These are phyloP conservation scores for Origma solitaria DNA, from an alignment of 2,113 vertebrate genomes.

Conservation along the genomic window DNA sequence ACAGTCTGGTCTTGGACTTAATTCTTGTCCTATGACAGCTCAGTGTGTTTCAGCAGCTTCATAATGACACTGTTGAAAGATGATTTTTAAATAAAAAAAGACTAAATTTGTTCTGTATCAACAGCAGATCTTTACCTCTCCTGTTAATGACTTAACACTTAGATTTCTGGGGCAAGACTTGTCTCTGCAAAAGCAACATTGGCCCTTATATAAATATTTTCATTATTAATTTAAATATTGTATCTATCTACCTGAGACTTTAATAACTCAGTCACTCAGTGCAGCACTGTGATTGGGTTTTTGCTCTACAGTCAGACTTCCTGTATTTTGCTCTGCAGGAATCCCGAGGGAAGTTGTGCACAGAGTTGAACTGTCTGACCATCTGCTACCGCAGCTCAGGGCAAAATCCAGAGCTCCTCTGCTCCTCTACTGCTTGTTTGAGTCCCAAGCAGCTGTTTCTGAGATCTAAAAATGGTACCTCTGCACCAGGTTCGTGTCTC, in stretches of 20 bases:
- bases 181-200: neutral
- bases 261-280: neutral
- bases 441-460: neutral
- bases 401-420: neutral
- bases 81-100: neutral
- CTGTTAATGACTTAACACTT: neutral
- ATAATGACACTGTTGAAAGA: neutral
- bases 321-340: neutral
- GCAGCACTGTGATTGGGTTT: neutral
- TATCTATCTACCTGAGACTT: neutral
- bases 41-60: neutral
- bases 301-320: neutral
- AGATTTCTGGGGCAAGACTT: neutral
- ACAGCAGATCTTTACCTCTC: neutral
- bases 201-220: neutral
- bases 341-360: neutral
- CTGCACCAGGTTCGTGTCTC: neutral
- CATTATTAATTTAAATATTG: too few relatives aligned
- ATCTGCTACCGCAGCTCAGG: neutral
- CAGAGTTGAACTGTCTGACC: neutral
- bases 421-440: neutral
- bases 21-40: neutral
- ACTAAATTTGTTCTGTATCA: neutral
- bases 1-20: neutral
- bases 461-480: neutral